Evolutionary conservation across 2,888 invertebrate species (phyloP), one percentile per base, ranked within the genome.

Genomic region (Drosophila peninsularis): DNA sequence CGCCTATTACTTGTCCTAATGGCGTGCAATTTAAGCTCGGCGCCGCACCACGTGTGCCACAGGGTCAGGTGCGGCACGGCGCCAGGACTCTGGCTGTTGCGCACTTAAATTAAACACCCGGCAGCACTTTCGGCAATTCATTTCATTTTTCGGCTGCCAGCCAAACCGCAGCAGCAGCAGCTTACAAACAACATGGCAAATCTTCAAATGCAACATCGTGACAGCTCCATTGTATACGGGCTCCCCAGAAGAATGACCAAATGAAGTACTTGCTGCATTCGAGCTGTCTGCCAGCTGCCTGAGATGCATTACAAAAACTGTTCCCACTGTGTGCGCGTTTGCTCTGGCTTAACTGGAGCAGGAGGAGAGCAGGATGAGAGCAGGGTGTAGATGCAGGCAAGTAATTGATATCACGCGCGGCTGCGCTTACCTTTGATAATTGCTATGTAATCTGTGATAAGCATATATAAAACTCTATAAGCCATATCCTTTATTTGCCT

Each of bases 101-200:
- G 66, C 82, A 83, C 78, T 86, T 82, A 86, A 82, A 86, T 83
- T 86, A 83, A 83, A 84, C 86, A 84, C 79, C 80, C 80, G 65
- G 42, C 73, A 79, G 84, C 79, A 86, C 86, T 87, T 73, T 73
- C 74, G 75, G 75, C 88, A 80, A 88, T 85, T 80, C 73, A 82
- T 85, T 82, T 82, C 75, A 68, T 71, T 77, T 70, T 47, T 58
- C 30, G 60, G 50, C 36, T 27, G 41, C 54, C 62, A 24, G n/a
- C 52, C 56, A 60, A 71, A 62, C 67, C 39, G 39, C 54, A 45
- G 55, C 55, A 21, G 13, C n/a, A n/a, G 7, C 44, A n/a, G 0
- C 7, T 24, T 5, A 27, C 45, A 54, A 73, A 56, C 75, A 72
- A 70, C 71, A 55, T 37, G 45, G 62, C 67, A 80, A 67, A 71